phyloP scores from a whole-genome alignment of 2,113 vertebrate species.

The Mesoclemmys tuberculata region DNA sequence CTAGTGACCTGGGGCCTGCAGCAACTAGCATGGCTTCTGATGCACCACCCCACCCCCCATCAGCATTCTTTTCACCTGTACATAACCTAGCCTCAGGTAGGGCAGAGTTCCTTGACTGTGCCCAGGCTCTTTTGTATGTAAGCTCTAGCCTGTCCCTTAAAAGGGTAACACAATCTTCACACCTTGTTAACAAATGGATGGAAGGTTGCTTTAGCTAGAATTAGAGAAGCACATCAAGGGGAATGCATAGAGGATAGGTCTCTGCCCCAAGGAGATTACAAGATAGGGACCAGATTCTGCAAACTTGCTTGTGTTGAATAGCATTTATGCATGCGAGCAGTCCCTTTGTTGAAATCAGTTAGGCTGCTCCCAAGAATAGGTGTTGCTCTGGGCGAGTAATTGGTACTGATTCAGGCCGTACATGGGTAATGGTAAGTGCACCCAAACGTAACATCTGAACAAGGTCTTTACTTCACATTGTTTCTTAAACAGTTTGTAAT shows the following conservation, averaged over 20 bases:
- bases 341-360: slow-evolving; percentile 23
- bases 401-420: background rate
- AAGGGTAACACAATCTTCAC: background rate
- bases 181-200: background rate
- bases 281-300: background rate
- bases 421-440: background rate
- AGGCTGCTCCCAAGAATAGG: background rate
- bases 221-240: background rate
- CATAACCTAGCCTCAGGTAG: background rate
- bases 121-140: background rate
- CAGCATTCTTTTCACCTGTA: background rate
- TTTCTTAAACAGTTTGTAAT: background rate
- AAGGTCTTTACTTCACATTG: background rate
- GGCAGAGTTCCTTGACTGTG: no score
- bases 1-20: no score
- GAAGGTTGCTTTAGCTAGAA: background rate
- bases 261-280: background rate
- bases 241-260: background rate
- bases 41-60: no score
- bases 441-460: background rate
- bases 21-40: no score
- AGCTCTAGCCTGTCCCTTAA: background rate
- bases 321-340: background rate
- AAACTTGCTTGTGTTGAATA: background rate
- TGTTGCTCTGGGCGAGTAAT: background rate